Evolutionary conservation across 1,140 invertebrate species (phyloP), one percentile per base, ranked within the genome.

Genomic region (Ptiloglossa arizonensis): DNA sequence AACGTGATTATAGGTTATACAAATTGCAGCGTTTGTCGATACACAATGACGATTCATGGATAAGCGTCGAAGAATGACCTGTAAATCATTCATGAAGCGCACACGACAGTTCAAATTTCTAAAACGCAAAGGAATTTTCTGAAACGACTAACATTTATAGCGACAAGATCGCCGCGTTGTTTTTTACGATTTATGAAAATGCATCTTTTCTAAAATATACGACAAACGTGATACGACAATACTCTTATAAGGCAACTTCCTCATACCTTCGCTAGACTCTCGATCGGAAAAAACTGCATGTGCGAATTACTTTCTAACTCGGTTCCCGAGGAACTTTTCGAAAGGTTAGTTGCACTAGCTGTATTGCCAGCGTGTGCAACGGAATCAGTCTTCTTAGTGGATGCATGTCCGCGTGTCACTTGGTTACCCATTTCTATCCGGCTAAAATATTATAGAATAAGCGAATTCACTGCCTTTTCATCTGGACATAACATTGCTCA

Each of bases 221-320:
- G 5, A 62, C 11, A 8, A 67, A 22, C 29, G 19, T 19, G 4
- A 59, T 8, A 48, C 2, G 38, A 29, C 27, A 29, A 24, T 24
- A 4, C n/a, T 57, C 0, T 66, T 38, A 35, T 29, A 63, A 46
- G 17, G 2, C 27, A 13, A 44, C n/a, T 5, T 62, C 59, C 35
- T 54, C 85, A 92, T 91, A 95, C 95, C 93, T 96, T 95, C 24
- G 95, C 93, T 66, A 96, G 91, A 88, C 94, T 95, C 86, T 96
- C 95, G 44, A 96, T 93, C 1, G 96, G 95, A 74, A 95, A 92
- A 81, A 96, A 93, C 54, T 95, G 95, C 48, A 92, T 93, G n/a
- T 93, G 89, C 52, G 92, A 90, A 86, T 93, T 94, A 79, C 93
- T 94, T 64, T 94, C 93, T 48, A 94, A 91, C 83, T 95, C 94